Base-by-base conservation (phyloP, 2,888 invertebrate species). In the Ichneumon xanthorius region DNA sequence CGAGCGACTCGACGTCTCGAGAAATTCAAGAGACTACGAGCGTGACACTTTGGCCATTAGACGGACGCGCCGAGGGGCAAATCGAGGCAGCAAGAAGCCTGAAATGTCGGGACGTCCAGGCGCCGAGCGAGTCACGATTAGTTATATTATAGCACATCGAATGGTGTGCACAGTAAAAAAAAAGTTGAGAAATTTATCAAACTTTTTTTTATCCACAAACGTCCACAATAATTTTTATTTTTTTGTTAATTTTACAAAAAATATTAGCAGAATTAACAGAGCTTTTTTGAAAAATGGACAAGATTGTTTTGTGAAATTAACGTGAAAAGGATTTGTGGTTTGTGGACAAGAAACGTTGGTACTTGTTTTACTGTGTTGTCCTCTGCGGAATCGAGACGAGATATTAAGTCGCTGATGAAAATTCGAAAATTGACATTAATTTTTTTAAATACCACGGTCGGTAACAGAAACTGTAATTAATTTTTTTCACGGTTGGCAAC, bases 31-130 rank as follows among this genome's bases (percentile, higher is more conserved):
- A 77, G 77, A 72, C 72, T 80, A 1, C 53, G 67, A 58, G 71
- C 80, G 72, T 77, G 84, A 84, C 84, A 81, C 84, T 84, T 78
- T 72, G 84, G 72, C 77, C 72, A 67, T 72, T 77, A 33, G 80
- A 77, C 68, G 48, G 71, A 80, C 68, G 50, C 26, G 70, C 65
- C 55, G 22, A 70, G 72, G 22, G 63, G 45, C 14, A 67, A 22
- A 4, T 68, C 40, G 61, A 68, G 19, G 68, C 50, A 67, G 61
- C 58, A 14, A 58, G 58, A 58, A 26, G 58, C 55, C 55, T 55
- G 72, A 80, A 84, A 80, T 76, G 72, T 50, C 82, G 67, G 72
- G 71, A 73, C 33, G 16, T 67, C 33, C 50, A 68, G 79, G 78
- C 80, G 76, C 65, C 71, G 70, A 45, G 65, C 45, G 76, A 76